Evolutionary conservation across 2,113 vertebrate species (phyloP).

Genomic region (Rhynchomys soricoides): DNA sequence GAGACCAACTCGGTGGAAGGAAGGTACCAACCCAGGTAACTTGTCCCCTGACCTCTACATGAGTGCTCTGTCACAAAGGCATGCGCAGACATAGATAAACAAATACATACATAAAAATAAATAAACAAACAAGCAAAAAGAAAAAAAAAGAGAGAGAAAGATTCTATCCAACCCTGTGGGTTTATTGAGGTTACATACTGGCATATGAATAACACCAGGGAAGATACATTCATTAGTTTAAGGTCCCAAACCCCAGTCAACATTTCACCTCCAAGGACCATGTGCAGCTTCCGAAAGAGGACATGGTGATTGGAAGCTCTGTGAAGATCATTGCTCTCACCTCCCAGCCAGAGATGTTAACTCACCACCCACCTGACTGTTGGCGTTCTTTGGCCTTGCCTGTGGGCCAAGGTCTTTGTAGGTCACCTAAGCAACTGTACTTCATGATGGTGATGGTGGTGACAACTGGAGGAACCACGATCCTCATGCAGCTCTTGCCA

Average conservation of each 20-base stretch:
- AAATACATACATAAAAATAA: background rate
- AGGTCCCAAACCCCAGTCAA: too few relatives aligned
- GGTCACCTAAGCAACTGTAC: background rate
- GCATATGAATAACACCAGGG: background rate
- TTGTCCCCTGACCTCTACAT: background rate
- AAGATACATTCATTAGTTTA: background rate
- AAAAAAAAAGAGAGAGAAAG: background rate
- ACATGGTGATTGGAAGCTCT: too few relatives aligned
- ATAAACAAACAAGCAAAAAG: fast-evolving
- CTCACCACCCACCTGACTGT: background rate
- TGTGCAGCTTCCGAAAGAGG: background rate
- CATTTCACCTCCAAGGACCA: background rate
- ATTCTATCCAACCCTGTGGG: background rate
- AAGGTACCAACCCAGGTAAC: background rate
- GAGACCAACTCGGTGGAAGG: background rate
- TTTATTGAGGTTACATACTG: background rate
- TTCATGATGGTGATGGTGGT: too few relatives aligned
- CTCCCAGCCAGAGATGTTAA: background rate
- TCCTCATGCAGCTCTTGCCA: background rate
- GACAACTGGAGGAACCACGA: background rate
- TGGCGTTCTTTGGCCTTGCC: background rate
- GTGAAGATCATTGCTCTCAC: background rate
- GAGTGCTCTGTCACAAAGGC: background rate
- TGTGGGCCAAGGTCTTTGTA: background rate
- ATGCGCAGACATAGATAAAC: background rate